Evolutionary conservation across 1,140 invertebrate genomes (phyloP), one percentile per base, ranked within the genome.

Genomic region (Drosophila nigromelanica): DNA sequence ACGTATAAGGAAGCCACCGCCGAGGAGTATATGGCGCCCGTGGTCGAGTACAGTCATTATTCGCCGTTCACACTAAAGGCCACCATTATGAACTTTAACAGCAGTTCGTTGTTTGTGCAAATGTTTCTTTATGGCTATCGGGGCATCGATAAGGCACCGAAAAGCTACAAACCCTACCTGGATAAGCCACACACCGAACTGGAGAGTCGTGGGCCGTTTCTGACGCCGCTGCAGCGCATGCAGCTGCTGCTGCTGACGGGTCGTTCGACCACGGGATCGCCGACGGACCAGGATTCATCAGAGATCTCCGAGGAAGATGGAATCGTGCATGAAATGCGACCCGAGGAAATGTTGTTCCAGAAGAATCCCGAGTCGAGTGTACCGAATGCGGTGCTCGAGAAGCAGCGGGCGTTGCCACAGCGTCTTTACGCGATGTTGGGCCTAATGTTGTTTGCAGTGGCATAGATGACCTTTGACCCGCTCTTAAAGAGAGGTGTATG

Each of bases 91-190:
- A 82, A 81, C 15, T 83, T 35, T 3, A 52, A 83, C 35, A 74
- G 73, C 3, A 75, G 43, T 5, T 73, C 50, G 21, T 35, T 86
- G 8, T 91, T 86, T 33, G 90, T 78, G 39, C 73, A 86, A 68
- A 91, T 91, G 90, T 81, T 75, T 21, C 35, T 91, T 24, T 91
- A 89, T 58, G 90, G 90, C 5, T 91, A 76, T 37, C 33, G 45
- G 5, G 60, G 75, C 6, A 45, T 24, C 5, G 43, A 74, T 18
- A 39, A 30, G 18, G 42, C 59, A 4, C 90, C 90, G 1, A 1
- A 15, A 0, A 51, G 48, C 6, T 91, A 81, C 37, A 73, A 62
- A 11, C 77, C 90, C 11, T 91, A 77, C 45, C 40, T 91, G 54
- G 56, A 33, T 4, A 14, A 5, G 21, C 21, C 11, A 11, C 5